A percentile compares a stretch with the other conserved stretches of the same genome.
Evolutionary conservation across 1,140 invertebrate species (phyloP).

Genomic region (Frieseomelitta varia): DNA sequence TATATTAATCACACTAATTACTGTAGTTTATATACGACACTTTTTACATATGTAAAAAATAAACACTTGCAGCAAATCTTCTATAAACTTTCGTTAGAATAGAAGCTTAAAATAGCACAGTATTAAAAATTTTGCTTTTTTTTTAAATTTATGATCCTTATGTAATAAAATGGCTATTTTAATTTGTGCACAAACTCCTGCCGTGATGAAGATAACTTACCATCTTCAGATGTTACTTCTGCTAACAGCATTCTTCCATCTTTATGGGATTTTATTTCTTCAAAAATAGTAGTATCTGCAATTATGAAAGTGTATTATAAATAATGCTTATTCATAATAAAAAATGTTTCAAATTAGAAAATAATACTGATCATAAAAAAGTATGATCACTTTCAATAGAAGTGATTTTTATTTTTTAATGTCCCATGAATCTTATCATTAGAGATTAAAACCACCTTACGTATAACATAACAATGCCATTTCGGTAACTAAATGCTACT

Average conservation of each 20-base stretch:
- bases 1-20: slow-evolving; percentile 60
- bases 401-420: slow-evolving; percentile 27
- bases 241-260: slow-evolving; percentile 35
- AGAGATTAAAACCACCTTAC: slow-evolving; percentile 79
- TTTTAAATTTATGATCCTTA: slow-evolving; percentile 48
- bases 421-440: slow-evolving; percentile 45
- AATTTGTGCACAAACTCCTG: slow-evolving; percentile 65
- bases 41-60: slow-evolving; percentile 66
- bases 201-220: slow-evolving; percentile 77
- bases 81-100: slow-evolving; percentile 57
- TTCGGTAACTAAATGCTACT: slow-evolving; percentile 67
- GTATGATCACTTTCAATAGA: slow-evolving; percentile 28
- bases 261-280: slow-evolving; percentile 40
- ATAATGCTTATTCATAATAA: slow-evolving; percentile 11
- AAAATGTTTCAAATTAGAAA: neutral
- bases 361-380: neutral
- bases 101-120: slow-evolving; percentile 47
- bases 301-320: slow-evolving; percentile 35
- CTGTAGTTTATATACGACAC: slow-evolving; percentile 61
- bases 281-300: slow-evolving; percentile 63
- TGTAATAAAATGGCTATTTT: slow-evolving; percentile 52
- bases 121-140: slow-evolving; percentile 51
- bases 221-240: slow-evolving; percentile 70
- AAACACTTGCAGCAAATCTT: slow-evolving; percentile 58
- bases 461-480: slow-evolving; percentile 70